Base-by-base conservation (phyloP, 2,888 invertebrate genomes). In the Tetragnatha montana region DNA sequence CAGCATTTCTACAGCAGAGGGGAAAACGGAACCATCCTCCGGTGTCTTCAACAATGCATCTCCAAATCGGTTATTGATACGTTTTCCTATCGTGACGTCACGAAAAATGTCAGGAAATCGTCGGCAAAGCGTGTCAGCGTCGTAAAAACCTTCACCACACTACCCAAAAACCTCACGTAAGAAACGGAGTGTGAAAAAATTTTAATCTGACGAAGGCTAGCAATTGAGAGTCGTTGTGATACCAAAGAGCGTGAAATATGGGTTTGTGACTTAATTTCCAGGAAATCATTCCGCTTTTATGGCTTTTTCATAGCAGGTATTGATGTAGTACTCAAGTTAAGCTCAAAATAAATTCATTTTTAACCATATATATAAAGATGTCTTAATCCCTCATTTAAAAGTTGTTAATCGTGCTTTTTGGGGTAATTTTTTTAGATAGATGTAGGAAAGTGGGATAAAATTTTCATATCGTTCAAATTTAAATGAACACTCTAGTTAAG, bases 161-260 rank as follows among this genome's bases (percentile, higher is more conserved):
- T 78, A 22, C 21, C 21, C 17, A n/a, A 60, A 22, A 73, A 82
- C 71, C 51, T 49, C 73, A 35, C 35, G 22, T 21, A 76, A 35
- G 83, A 76, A 84, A 84, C 83, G 83, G 76, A 84, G 83, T 84
- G 83, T 84, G 83, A 84, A 84, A 76, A 21, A 76, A 47, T 75
- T 75, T 83, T 76, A 76, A 84, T 76, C 83, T 22, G 76, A 76
- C 21, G 68, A 51, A 60, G 22, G 17, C 22, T 22, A 60, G 51
- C 73, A 82, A 73, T 73, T 74, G 17, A 51, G 22, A 73, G n/a
- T 6, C 12, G 49, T 50, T 74, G 19, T 8, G 22, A 22, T 21
- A 51, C 51, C 51, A 49, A 22, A 3, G 51, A 76, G 10, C 6
- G 2, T 47, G 60, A 60, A 60, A 14, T 78, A 60, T 78, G n/a